Evolutionary conservation across 2,113 vertebrate genomes (phyloP).

Genomic region (Micronisus gabar): DNA sequence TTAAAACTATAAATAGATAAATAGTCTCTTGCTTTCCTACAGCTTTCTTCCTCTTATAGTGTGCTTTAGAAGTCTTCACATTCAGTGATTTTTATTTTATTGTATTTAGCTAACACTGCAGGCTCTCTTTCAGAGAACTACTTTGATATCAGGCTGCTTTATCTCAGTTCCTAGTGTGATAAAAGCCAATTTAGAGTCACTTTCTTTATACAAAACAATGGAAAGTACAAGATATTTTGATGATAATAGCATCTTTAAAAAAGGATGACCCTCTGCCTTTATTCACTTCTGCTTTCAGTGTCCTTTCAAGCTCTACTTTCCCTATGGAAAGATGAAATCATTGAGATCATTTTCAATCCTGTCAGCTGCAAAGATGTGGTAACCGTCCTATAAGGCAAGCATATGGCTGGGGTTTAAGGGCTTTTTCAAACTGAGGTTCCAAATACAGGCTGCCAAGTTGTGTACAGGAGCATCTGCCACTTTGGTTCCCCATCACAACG

Average conservation of each 20-base stretch:
- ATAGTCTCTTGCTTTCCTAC: conserved; percentile 3
- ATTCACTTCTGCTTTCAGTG: background rate
- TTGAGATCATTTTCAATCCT: background rate
- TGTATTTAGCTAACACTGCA: conserved; percentile 26
- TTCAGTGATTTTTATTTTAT: conserved; percentile 49
- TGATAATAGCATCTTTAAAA: conserved; percentile 2
- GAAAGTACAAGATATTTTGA: conserved; percentile 10
- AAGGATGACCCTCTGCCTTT: conserved; percentile 14
- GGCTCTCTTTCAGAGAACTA: background rate
- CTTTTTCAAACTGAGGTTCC: background rate
- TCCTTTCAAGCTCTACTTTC: background rate
- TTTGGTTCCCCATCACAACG: background rate
- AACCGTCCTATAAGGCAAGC: background rate
- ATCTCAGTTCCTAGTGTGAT: conserved; percentile 7
- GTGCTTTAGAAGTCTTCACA: background rate
- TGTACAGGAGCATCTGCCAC: background rate
- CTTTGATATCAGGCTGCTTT: conserved; percentile 33
- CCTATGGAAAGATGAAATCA: background rate
- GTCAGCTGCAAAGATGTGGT: background rate
- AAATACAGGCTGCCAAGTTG: background rate
- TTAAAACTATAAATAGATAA: conserved; percentile 39
- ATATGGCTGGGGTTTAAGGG: conserved; percentile 1
- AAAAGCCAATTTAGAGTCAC: conserved; percentile 32
- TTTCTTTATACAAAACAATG: conserved; percentile 24
- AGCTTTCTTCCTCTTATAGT: background rate